phyloP scores from a whole-genome alignment of 2,797 vertebrate species.

The Cuniculus paca region DNA sequence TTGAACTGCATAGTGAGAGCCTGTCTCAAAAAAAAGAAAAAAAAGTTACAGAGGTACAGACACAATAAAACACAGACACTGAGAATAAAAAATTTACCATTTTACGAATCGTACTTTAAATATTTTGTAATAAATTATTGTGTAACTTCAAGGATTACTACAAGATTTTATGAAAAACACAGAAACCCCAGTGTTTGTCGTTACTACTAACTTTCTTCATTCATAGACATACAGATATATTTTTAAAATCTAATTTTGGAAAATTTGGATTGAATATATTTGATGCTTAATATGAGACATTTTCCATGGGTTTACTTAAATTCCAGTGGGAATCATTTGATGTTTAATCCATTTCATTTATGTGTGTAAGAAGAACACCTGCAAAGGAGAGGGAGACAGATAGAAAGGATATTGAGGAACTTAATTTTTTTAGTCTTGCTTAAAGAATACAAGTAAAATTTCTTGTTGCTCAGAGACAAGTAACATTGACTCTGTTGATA shows the following conservation, averaged over 20 bases:
- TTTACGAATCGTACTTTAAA: background rate
- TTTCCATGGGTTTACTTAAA: background rate
- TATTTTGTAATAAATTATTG: background rate
- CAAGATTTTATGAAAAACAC: background rate
- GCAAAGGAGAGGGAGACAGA: background rate
- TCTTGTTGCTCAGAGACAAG: background rate
- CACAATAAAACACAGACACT: background rate
- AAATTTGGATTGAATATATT: background rate
- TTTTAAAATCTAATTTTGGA: background rate
- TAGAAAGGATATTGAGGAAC: background rate
- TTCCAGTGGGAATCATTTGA: background rate
- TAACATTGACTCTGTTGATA: background rate
- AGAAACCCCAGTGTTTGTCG: background rate
- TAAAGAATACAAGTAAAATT: background rate
- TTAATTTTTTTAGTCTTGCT: background rate
- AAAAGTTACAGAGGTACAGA: background rate
- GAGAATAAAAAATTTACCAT: background rate
- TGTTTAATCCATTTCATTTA: background rate
- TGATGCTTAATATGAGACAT: background rate
- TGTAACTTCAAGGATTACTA: background rate
- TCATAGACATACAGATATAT: background rate
- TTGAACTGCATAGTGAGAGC: background rate
- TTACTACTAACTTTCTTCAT: background rate
- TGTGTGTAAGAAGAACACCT: background rate
- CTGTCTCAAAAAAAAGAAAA: background rate